phyloP scores from a whole-genome alignment of 2,113 vertebrate genomes.

The Meles meles region DNA sequence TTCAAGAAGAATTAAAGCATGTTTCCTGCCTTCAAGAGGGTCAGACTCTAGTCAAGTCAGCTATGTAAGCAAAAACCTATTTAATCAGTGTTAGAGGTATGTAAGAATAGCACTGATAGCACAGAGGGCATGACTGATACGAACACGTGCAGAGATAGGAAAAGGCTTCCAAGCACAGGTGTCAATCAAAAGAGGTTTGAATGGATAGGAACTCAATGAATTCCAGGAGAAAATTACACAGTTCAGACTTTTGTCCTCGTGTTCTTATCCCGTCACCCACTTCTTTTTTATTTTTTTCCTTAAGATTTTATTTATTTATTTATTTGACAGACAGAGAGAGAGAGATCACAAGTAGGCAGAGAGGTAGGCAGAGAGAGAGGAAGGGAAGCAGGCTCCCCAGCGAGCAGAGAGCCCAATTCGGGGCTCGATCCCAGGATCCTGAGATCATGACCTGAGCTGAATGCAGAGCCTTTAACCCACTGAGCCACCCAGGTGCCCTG shows the following conservation, averaged over 20 bases:
- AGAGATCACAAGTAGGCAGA: no score
- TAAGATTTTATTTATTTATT: no score
- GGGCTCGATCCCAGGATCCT: no score
- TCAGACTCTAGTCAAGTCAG: not conserved
- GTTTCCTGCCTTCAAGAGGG: not conserved
- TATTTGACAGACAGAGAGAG: no score
- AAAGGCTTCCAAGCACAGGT: not conserved
- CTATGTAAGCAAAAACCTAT: not conserved
- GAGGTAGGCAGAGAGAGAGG: no score
- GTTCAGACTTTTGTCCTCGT: not conserved
- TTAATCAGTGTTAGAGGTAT: not conserved
- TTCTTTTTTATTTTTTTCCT: not conserved
- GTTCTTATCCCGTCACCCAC: not conserved
- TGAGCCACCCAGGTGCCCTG: no score
- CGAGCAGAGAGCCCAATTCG: no score
- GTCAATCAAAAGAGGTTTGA: not conserved
- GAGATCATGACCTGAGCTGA: no score
- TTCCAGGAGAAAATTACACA: not conserved
- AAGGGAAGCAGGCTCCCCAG: no score
- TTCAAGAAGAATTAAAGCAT: not conserved
- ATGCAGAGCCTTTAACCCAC: no score
- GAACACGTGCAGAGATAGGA: not conserved
- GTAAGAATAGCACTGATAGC: not conserved
- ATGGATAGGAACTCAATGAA: not conserved
- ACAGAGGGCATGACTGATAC: not conserved